Evolutionary conservation across 2,888 invertebrate genomes (phyloP), one percentile per base, ranked within the genome.

Genomic region (Ariolimax columbianus): DNA sequence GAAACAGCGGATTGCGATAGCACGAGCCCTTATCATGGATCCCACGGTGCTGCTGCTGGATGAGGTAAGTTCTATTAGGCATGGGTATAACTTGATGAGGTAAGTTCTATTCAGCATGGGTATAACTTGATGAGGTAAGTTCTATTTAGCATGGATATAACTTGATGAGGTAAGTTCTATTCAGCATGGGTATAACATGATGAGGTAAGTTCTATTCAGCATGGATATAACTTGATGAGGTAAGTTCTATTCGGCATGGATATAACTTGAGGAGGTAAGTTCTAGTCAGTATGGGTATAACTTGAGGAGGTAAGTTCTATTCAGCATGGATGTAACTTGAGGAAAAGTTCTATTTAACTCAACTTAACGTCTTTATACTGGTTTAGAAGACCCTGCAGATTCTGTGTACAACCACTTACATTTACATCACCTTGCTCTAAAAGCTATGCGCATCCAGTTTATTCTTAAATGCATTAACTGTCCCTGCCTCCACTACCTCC

Each of bases 1-100:
- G 89, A 93, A 93, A 89, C 93, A 93, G 88, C 88, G 93, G 70
- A 89, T 93, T 38, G 93, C 93, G 40, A 92, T 93, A 47, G 93
- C 93, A 11, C 86, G 93, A 55, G 92, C 93, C 14, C 90, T 93
- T 7, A 91, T 93, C 38, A 93, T 93, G 91, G 89, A 93, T 84
- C 93, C 93, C 30, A 89, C 89, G 7, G 87, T 93, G n/a, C 86
- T 93, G n/a, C 87, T 93, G 30, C 88, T 93, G 55, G 93, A 93
- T 89, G 93, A 93, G 92, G 93, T 93, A 68, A 68, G 89, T 83
- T 77, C 47, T 30, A 55, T 55, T 4, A 14, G 3, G 23, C 14
- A 9, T 9, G 6, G 47, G 47, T 47, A 14, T 47, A 47, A 47
- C 47, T 47, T 6, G 47, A 14, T 47, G 47, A 47, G 47, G 6